Percentiles rank a stretch among this genome's conserved stretches.
Evolutionary conservation across 2,888 invertebrate species (phyloP).

Genomic region (Rhingia rostrata): DNA sequence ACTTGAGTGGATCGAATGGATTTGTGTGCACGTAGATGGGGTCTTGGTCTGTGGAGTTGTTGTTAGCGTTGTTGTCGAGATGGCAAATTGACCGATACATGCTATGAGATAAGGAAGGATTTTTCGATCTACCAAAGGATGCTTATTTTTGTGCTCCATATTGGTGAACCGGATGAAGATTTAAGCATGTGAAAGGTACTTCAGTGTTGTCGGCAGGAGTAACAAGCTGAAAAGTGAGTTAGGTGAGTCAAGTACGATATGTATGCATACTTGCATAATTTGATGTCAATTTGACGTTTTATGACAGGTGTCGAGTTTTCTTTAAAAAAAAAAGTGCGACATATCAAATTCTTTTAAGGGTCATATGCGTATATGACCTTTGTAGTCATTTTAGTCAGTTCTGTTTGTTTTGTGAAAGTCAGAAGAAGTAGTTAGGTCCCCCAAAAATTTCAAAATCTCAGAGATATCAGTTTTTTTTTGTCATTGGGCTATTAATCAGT

Average conservation of each 20-base stretch:
- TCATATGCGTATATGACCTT: too few species aligned
- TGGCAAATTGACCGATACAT: conserved; percentile 51
- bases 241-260: conserved; percentile 1
- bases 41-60: conserved; percentile 16
- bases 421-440: too few species aligned
- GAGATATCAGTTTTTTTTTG: too few species aligned
- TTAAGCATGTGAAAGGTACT: conserved; percentile 5
- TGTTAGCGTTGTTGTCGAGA: conserved; percentile 14
- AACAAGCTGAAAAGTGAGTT: neutral
- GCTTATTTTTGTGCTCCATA: conserved; percentile 4
- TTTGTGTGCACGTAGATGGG: conserved; percentile 35
- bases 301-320: neutral
- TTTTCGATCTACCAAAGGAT: conserved; percentile 31
- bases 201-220: neutral
- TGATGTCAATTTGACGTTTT: neutral
- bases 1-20: conserved; percentile 58
- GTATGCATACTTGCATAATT: conserved; percentile 4
- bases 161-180: neutral
- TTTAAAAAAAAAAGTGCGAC: too few species aligned
- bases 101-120: conserved; percentile 39
- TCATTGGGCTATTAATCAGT: too few species aligned
- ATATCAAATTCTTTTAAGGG: too few species aligned
- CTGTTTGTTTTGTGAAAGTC: too few species aligned
- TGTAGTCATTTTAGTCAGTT: too few species aligned
- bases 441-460: too few species aligned